Conservation (phyloP, 2,888 invertebrate genomes). For the Bombylius discolor region DNA sequence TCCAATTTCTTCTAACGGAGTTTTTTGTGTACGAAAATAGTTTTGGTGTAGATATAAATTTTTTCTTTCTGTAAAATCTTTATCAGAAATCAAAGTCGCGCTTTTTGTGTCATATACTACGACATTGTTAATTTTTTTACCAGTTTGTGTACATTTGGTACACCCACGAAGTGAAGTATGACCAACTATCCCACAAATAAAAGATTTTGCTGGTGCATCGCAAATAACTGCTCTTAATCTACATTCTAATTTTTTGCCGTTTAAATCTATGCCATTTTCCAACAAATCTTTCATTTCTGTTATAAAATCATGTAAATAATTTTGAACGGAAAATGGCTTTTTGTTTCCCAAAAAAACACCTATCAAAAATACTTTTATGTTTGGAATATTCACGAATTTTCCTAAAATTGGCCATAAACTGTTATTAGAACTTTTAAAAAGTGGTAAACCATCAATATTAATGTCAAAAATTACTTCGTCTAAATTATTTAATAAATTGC, state of each 20-base stretch:
- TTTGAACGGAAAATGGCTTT: background rate
- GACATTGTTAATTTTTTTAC: background rate
- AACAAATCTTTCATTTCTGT: background rate
- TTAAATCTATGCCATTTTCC: background rate
- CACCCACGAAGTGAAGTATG: background rate
- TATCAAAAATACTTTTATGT: background rate
- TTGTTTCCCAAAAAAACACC: background rate
- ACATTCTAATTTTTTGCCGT: background rate
- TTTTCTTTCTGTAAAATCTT: background rate
- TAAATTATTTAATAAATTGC: too few relatives aligned
- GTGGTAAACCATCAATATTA: background rate
- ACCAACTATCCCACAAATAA: background rate
- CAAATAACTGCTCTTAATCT: background rate
- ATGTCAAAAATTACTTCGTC: background rate
- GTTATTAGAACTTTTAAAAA: background rate
- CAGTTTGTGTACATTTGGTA: too few relatives aligned
- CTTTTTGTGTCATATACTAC: background rate
- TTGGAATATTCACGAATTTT: background rate
- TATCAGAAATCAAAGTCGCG: background rate
- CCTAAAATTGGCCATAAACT: conserved; percentile 1
- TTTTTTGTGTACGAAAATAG: background rate
- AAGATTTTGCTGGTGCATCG: background rate
- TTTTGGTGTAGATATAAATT: background rate
- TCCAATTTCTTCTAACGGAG: background rate
- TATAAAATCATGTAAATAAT: background rate